phyloP scores from a whole-genome alignment of 2,113 vertebrate genomes.

The Agapornis roseicollis region DNA sequence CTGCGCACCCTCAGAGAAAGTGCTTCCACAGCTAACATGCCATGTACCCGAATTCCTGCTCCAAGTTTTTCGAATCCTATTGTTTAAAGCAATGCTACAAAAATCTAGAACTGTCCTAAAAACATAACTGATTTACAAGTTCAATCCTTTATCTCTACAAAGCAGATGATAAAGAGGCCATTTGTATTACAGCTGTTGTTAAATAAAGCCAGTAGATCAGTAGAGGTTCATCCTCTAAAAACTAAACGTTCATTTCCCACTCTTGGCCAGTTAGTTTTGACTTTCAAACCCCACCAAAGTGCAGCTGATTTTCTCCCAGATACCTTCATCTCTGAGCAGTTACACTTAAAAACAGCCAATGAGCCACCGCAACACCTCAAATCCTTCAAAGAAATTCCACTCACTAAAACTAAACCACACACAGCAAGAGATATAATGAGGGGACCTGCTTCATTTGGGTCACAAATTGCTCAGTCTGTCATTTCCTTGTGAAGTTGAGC shows the following conservation, averaged over 20 bases:
- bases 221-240: neutral
- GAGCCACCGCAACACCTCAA: neutral
- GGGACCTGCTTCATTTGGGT: accelerated
- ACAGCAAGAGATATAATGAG: neutral
- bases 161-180: neutral
- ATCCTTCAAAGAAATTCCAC: neutral
- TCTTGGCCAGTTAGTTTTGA: neutral
- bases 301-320: neutral
- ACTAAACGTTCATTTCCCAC: neutral
- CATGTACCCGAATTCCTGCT: neutral
- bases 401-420: accelerated
- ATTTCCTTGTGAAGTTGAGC: neutral
- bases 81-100: neutral
- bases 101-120: neutral
- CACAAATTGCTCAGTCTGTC: neutral
- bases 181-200: neutral
- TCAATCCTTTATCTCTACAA: neutral
- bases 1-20: neutral
- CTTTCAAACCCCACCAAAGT: neutral
- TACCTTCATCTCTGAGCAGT: neutral
- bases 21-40: neutral
- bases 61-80: neutral
- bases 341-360: accelerated
- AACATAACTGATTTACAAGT: neutral
- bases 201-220: neutral